Base-by-base conservation (phyloP, 2,113 vertebrate species). In the Trochalopteron elliotii region DNA sequence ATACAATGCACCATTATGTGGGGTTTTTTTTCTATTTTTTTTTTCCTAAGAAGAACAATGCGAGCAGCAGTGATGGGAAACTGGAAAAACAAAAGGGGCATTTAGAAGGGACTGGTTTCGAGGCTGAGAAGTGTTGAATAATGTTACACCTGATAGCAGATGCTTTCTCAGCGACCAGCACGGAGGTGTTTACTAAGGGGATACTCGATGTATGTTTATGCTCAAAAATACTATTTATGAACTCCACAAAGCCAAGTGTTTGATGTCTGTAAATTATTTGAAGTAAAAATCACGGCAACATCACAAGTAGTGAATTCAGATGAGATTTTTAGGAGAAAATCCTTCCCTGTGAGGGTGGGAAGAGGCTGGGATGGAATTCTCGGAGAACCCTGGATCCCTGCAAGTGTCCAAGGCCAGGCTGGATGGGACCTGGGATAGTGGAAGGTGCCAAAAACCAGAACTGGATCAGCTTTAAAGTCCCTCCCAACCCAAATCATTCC, bases 1-100 rank as follows among this genome's bases (percentile, higher is more conserved):
- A 77, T 87, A 98, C 97, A 98, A 98, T 97, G 97, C 78, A 70
- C 65, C 95, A 97, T 98, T 98, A 98, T 98, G 93, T 81, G 31
- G 21, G 22, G 28, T 28, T 64, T 75, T 63, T 25, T 57, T 50
- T 12, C 18, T 39, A 19, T 57, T 40, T 85, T 85, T n/a, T 15
- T 21, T 16, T 42, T 39, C 61, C 57, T 28, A 42, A 55, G 50
- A 84, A 97, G 96, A 97, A 98, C 97, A 97, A 97, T 97, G 83
- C 45, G 8, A 92, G 90, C 93, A 87, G 88, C 71, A 28, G 91
- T 39, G 94, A 97, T 97, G 97, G 97, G 95, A 97, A 98, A 94
- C 88, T 35, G 71, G 72, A 76, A 93, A 96, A 91, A 98, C 98
- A 98, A 98, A 97, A 95, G 92, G 31, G 67, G 86, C 86, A 94